Conservation (phyloP, 2,888 invertebrate genomes). For the Himalopsyche tibetana region DNA sequence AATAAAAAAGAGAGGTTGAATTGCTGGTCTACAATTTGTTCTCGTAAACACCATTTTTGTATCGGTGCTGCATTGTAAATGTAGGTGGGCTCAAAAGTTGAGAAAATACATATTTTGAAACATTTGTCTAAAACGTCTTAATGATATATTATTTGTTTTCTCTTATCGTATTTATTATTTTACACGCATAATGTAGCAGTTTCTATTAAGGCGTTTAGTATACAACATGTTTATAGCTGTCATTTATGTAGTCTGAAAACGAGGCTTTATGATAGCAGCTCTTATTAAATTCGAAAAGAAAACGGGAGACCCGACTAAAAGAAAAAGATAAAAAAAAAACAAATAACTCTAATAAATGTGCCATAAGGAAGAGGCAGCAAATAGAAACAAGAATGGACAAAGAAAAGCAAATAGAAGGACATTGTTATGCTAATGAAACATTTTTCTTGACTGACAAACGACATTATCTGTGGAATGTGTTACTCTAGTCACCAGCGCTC, state of each 20-base stretch:
- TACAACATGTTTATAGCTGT: too few relatives aligned
- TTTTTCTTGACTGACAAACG: constrained; percentile 33
- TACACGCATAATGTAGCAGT: background rate
- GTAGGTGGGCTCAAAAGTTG: too few relatives aligned
- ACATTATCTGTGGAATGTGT: background rate
- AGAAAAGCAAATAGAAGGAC: background rate
- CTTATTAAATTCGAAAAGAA: constrained; percentile 8
- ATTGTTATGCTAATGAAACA: constrained; percentile 38
- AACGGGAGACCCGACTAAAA: background rate
- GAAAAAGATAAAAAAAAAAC: background rate
- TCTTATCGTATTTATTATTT: background rate
- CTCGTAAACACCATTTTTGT: too few relatives aligned
- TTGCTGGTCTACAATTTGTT: too few relatives aligned
- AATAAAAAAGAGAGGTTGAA: too few relatives aligned
- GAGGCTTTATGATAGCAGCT: background rate
- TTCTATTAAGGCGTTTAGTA: too few relatives aligned
- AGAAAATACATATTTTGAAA: too few relatives aligned
- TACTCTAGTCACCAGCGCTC: background rate
- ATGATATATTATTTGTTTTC: background rate
- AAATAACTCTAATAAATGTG: background rate
- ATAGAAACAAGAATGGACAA: constrained; percentile 14
- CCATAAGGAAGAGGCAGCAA: background rate
- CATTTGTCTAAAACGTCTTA: too few relatives aligned
- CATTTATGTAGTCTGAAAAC: too few relatives aligned
- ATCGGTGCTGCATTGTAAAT: too few relatives aligned